phyloP scores from a whole-genome alignment of 2,113 vertebrate genomes.

The Alces alces region DNA sequence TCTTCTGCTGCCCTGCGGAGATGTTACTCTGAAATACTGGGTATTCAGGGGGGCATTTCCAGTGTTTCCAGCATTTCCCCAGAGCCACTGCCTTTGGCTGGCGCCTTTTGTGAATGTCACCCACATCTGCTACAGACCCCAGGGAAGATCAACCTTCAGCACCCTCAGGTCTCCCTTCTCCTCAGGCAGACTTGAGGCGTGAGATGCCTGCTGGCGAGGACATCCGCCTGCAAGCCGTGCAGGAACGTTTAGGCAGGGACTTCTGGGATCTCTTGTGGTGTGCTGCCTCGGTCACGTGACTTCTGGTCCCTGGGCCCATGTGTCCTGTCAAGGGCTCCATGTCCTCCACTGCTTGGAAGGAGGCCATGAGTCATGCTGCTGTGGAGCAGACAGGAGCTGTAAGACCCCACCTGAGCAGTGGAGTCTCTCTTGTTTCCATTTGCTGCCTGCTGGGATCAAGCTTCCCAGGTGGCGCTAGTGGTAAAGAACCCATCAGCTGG shows the following conservation, averaged over 20 bases:
- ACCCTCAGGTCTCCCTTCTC: neutral
- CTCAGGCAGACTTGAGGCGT: neutral
- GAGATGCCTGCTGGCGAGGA: neutral
- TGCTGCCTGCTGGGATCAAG: neutral
- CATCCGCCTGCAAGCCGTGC: constrained; percentile 45
- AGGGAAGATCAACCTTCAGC: neutral
- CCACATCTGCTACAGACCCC: neutral
- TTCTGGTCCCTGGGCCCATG: constrained; percentile 71
- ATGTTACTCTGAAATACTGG: neutral
- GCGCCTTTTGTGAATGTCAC: neutral
- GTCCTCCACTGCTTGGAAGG: constrained; percentile 69
- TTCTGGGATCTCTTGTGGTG: constrained; percentile 72
- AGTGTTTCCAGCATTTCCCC: neutral
- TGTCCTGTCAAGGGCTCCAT: constrained; percentile 70
- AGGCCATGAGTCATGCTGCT: constrained; percentile 61
- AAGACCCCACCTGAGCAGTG: neutral
- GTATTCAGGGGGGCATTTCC: neutral
- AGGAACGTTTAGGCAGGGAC: constrained; percentile 69
- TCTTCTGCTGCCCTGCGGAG: neutral
- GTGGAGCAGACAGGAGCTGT: constrained; percentile 61
- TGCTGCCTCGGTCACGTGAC: constrained; percentile 78
- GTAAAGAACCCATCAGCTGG: neutral
- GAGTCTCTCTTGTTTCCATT: neutral
- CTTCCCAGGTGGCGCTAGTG: neutral
- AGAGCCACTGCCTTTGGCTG: neutral